phyloP scores from a whole-genome alignment of 2,797 vertebrate species.

The Cossypha heuglini region DNA sequence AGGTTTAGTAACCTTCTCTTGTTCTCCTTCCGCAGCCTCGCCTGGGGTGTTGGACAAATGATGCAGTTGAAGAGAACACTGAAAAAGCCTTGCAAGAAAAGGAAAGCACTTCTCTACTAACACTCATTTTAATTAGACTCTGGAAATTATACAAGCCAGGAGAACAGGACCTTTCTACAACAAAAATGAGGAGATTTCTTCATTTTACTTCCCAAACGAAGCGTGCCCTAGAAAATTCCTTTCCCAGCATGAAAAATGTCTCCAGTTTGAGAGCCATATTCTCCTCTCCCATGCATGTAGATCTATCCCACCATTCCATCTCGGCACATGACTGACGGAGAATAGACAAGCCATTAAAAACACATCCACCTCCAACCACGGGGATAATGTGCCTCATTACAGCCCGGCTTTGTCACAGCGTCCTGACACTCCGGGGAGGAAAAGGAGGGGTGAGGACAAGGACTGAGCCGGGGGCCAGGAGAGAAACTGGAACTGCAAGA shows the following conservation, averaged over 20 bases:
- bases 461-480: background rate
- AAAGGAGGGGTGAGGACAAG: constrained; percentile 14
- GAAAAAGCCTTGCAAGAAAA: background rate
- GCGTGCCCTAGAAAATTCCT: background rate
- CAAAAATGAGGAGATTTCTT: background rate
- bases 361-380: constrained; percentile 74
- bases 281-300: background rate
- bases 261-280: background rate
- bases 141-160: background rate
- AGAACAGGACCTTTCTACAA: background rate
- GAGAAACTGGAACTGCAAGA: constrained; percentile 1
- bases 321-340: constrained; percentile 73
- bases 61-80: background rate
- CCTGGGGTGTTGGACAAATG: background rate
- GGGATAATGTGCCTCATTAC: constrained; percentile 73
- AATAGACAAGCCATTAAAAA: constrained; percentile 77
- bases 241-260: background rate
- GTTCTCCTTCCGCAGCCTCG: background rate
- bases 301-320: constrained; percentile 39
- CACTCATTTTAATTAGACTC: background rate
- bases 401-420: constrained; percentile 68
- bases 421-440: constrained; percentile 69
- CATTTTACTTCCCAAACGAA: background rate
- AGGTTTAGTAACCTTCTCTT: background rate
- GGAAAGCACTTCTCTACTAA: background rate